A percentile compares a stretch with the other conserved stretches of the same genome.
These are phyloP conservation scores for Drosophila virilis DNA, from an alignment of 1,140 invertebrate species.

Conservation along the genomic window DNA sequence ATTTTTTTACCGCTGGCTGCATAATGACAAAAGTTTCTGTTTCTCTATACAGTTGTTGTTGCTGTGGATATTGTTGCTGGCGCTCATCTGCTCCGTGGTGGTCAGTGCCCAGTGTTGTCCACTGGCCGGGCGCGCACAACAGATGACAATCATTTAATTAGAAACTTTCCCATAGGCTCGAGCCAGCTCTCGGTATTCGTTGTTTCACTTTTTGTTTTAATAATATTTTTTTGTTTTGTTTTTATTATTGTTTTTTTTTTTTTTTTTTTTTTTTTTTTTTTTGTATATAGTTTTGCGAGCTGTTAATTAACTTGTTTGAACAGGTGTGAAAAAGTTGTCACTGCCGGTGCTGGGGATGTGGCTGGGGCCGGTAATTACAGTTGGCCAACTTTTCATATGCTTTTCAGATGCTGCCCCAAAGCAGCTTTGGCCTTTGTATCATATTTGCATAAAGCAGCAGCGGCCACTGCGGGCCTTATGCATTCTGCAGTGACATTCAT, in stretches of 20 bases:
- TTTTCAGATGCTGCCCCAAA: constrained; percentile 38
- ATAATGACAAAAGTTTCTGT: constrained; percentile 80
- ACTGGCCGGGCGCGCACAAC: constrained; percentile 53
- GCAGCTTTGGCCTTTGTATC: constrained; percentile 51
- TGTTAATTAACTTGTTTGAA: constrained; percentile 83
- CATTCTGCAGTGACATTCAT: constrained; percentile 73
- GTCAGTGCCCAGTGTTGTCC: constrained; percentile 58
- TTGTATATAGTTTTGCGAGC: constrained; percentile 75
- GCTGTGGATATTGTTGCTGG: constrained; percentile 13
- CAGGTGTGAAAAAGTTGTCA: constrained; percentile 83
- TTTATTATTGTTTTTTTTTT: constrained; percentile 36
- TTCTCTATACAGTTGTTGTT: constrained; percentile 38
- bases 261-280: constrained; percentile 33
- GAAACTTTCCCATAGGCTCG: constrained; percentile 84
- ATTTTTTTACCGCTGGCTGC: constrained; percentile 63
- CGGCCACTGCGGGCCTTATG: constrained; percentile 30
- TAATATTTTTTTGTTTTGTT: constrained; percentile 32
- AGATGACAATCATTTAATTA: constrained; percentile 84
- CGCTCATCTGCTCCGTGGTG: constrained; percentile 51
- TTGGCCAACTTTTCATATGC: constrained; percentile 79
- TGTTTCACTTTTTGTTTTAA: constrained; percentile 51
- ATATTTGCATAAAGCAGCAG: constrained; percentile 70
- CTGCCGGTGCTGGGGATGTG: neutral
- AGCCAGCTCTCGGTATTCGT: constrained; percentile 34
- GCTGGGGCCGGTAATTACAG: constrained; percentile 72